Conservation (phyloP, 2,113 vertebrate genomes). For the Eulemur rufifrons region DNA sequence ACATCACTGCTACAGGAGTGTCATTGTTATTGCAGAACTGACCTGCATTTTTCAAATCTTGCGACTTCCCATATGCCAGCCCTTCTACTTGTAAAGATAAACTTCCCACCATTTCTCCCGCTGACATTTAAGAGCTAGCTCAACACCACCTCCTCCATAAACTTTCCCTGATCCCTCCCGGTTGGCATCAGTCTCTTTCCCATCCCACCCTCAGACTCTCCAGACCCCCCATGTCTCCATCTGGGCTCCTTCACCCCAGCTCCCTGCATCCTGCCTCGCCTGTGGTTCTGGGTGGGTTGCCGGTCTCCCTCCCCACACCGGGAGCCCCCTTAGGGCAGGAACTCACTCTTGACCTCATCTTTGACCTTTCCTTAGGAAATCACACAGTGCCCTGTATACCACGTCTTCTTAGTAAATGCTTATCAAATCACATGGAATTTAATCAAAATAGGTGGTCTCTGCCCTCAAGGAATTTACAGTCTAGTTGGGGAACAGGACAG, state of each 20-base stretch:
- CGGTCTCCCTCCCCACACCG: background rate
- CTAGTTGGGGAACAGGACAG: background rate
- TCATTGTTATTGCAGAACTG: background rate
- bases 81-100: slow-evolving; percentile 52
- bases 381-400: background rate
- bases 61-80: background rate
- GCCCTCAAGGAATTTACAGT: background rate
- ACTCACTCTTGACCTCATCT: background rate
- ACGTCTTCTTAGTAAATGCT: background rate
- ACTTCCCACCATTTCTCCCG: slow-evolving; percentile 43
- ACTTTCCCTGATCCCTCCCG: background rate
- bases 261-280: background rate
- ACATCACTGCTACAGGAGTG: background rate
- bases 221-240: background rate
- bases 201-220: background rate
- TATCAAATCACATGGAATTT: background rate
- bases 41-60: slow-evolving; percentile 31
- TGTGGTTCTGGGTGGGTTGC: background rate
- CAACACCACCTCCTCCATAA: background rate
- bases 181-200: background rate
- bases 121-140: slow-evolving; percentile 46
- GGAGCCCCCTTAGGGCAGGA: background rate
- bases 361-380: background rate
- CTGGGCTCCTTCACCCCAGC: background rate
- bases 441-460: background rate